Evolutionary conservation across 1,140 invertebrate genomes (phyloP).

Genomic region (Microplitis demolitor): DNA sequence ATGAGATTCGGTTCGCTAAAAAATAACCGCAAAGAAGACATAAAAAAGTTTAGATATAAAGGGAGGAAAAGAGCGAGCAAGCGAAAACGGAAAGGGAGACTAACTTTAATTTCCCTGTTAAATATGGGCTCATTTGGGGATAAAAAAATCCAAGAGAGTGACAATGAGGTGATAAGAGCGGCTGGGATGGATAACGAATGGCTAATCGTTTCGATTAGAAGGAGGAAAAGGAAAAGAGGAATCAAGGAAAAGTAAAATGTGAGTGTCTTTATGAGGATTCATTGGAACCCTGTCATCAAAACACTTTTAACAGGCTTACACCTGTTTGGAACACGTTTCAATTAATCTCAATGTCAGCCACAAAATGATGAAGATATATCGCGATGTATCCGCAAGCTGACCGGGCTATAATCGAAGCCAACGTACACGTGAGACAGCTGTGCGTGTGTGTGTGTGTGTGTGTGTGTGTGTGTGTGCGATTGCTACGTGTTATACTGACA

Average conservation of each 20-base stretch:
- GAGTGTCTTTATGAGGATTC: too few species aligned
- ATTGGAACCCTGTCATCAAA: background rate
- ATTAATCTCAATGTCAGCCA: slow-evolving; percentile 21
- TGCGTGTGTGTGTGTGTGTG: background rate
- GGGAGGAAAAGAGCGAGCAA: slow-evolving; percentile 37
- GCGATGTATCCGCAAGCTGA: slow-evolving; percentile 19
- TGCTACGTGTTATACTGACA: slow-evolving; percentile 27
- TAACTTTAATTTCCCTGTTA: background rate
- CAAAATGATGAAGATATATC: slow-evolving; percentile 23
- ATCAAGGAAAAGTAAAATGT: too few species aligned
- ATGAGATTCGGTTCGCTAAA: background rate
- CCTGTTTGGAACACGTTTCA: slow-evolving; percentile 8
- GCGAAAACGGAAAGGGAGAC: slow-evolving; percentile 7
- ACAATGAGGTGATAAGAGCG: too few species aligned
- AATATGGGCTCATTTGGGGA: background rate
- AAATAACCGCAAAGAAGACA: background rate
- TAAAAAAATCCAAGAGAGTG: too few species aligned
- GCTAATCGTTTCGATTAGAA: too few species aligned
- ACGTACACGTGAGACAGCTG: background rate
- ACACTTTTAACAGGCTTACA: background rate
- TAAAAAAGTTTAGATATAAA: slow-evolving; percentile 35
- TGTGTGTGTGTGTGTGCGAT: background rate
- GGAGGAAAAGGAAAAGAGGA: too few species aligned
- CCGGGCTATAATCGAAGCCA: slow-evolving; percentile 16
- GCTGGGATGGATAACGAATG: too few species aligned